Evolutionary conservation across 2,113 vertebrate genomes (phyloP), one percentile per base, ranked within the genome.

Genomic region (Plectropomus leopardus): DNA sequence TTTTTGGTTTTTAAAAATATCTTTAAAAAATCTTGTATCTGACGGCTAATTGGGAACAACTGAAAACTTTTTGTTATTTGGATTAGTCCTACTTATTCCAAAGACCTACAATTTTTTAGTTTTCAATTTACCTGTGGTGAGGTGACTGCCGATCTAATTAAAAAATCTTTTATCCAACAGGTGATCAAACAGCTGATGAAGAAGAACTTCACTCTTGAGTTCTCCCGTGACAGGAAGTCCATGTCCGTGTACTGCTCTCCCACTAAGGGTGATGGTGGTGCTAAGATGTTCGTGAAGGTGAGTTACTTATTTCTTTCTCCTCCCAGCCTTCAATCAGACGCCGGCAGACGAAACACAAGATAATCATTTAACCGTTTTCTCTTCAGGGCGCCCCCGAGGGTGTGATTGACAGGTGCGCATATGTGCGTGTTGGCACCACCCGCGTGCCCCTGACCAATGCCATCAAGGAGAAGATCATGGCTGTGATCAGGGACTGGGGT

Each of bases 181-280:
- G 96, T 97, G 15, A 80, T 98, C 87, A 98, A 97, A 82, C 97
- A 98, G 86, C 94, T 98, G 47, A 97, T 98, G 97, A 97, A 92
- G 94, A 98, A 98, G 92, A 96, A 97, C 53, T 96, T 98, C 89
- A 98, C 97, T 42, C 90, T 98, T 89, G 97, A 98, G 92, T 98
- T 98, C 95, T 98, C 97, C 89, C 95, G 97, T 59, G 97, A 98
- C 95, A 95, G 97, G 71, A 98, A 98, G 90, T 98, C 97, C 87
- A 98, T 98, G 97, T 98, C 97, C 14, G 97, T 97, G 64, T 98
- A 94, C 88, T 98, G 97, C 92, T 95, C 95, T 23, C 97, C 97
- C 6, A 65, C 86, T 30, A 98, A 98, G 75, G 96, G 97, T 17
- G 96, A 96, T 3, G 96, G 97, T 8, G 94, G 97, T 11, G 93